These are phyloP conservation scores for Frankliniella intonsa DNA, from an alignment of 2,888 invertebrate genomes.

Conservation along the genomic window DNA sequence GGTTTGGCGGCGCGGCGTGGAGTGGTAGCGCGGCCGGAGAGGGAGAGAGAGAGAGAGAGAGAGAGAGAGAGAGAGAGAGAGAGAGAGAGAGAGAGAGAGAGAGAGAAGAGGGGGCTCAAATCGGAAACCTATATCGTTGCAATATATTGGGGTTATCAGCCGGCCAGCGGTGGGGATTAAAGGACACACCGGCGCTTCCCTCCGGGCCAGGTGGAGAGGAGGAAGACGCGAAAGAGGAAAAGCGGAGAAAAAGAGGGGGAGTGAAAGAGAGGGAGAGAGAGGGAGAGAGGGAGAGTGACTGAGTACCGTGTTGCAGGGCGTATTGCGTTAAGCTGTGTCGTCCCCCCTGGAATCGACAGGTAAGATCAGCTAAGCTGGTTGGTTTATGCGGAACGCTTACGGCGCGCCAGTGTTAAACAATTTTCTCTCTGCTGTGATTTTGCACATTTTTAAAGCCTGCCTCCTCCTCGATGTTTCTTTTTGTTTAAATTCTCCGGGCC, in stretches of 20 bases:
- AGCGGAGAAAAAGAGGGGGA: background rate
- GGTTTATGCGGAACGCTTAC: too few relatives aligned
- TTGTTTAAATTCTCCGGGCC: too few relatives aligned
- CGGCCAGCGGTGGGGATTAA: slow-evolving; percentile 12
- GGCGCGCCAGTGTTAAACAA: too few relatives aligned
- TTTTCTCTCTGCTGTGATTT: too few relatives aligned
- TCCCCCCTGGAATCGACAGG: too few relatives aligned
- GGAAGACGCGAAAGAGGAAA: background rate
- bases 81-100: background rate
- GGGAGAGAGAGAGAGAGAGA: background rate
- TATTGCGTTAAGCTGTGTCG: too few relatives aligned
- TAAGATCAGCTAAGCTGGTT: too few relatives aligned
- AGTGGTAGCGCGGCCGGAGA: background rate
- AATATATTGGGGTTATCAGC: slow-evolving; percentile 24
- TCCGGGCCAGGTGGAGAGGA: too few relatives aligned
- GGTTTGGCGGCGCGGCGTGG: background rate
- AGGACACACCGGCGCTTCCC: background rate
- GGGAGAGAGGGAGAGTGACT: background rate
- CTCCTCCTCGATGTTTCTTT: too few relatives aligned
- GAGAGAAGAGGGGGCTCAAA: background rate
- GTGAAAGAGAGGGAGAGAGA: background rate
- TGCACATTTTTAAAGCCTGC: too few relatives aligned
- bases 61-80: background rate
- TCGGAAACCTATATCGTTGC: slow-evolving; percentile 22
- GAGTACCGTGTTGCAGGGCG: background rate